Conservation (phyloP, 2,113 vertebrate species). For the Neogobius melanostomus region DNA sequence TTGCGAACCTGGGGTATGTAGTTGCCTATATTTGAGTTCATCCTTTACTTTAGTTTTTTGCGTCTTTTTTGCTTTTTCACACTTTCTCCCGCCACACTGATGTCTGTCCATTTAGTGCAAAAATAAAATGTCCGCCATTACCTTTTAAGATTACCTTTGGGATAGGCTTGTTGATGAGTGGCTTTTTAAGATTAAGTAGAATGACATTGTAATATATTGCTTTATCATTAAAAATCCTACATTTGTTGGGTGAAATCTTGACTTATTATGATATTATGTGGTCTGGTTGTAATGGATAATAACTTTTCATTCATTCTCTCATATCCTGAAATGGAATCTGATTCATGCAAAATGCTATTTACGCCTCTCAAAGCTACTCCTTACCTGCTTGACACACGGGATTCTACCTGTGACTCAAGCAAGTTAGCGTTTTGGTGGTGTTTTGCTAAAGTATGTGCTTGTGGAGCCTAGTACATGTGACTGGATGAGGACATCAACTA, state of each 20-base stretch:
- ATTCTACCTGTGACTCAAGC: constrained; percentile 45
- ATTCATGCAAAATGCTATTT: constrained; percentile 68
- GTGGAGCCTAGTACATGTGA: not conserved
- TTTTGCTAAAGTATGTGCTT: constrained; percentile 28
- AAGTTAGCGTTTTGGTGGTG: constrained; percentile 9
- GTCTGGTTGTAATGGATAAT: not conserved
- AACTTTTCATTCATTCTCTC: constrained; percentile 35
- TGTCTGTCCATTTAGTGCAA: not conserved
- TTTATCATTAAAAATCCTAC: no score
- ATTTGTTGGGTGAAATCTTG: not conserved
- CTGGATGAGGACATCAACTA: no score
- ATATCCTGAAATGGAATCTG: constrained; percentile 38
- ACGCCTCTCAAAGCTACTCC: constrained; percentile 29
- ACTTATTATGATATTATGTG: not conserved
- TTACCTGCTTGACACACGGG: constrained; percentile 20
- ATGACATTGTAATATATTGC: no score
- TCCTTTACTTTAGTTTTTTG: not conserved
- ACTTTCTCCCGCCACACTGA: not conserved
- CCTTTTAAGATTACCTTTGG: no score
- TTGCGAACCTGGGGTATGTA: constrained; percentile 65
- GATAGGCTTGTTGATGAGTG: no score
- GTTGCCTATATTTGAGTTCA: not conserved
- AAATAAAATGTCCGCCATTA: no score
- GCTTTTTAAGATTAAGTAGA: no score
- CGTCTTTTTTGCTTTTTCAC: not conserved